These are phyloP conservation scores for Junco hyemalis DNA, from an alignment of 2,113 vertebrate species.

Conservation along the genomic window DNA sequence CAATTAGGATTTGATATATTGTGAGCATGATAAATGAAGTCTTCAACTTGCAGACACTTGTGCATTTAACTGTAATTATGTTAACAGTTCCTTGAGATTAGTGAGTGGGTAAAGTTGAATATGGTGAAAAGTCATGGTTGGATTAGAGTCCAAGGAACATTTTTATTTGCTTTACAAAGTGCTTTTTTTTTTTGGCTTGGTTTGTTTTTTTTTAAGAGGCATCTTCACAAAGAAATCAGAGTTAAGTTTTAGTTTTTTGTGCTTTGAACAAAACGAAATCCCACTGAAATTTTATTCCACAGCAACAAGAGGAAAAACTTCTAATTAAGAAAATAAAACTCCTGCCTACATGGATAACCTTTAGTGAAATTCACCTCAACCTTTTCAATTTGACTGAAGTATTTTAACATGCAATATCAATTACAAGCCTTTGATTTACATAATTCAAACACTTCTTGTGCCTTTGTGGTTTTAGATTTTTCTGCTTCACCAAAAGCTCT, in stretches of 20 bases:
- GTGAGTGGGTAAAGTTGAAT: background rate
- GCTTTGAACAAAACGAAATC: background rate
- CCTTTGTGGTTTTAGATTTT: background rate
- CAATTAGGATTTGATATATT: background rate
- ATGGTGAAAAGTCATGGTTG: background rate
- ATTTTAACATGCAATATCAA: conserved; percentile 31
- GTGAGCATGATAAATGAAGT: background rate
- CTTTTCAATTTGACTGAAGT: conserved; percentile 59
- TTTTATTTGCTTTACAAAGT: background rate
- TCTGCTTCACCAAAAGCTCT: background rate
- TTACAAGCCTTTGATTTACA: conserved; percentile 39
- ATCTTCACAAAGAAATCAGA: background rate
- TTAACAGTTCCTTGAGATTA: background rate
- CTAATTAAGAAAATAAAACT: conserved; percentile 53
- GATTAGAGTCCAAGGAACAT: background rate
- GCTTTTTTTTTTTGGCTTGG: background rate
- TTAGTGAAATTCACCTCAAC: conserved; percentile 55
- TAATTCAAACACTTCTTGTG: conserved; percentile 21
- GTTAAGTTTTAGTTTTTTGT: background rate
- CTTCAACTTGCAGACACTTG: background rate
- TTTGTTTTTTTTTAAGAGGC: background rate
- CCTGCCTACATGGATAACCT: conserved; percentile 53
- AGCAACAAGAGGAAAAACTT: background rate
- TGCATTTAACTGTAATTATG: background rate
- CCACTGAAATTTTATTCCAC: background rate